Base-by-base conservation (phyloP, 2,888 invertebrate genomes). In the Adela reaumurella region DNA sequence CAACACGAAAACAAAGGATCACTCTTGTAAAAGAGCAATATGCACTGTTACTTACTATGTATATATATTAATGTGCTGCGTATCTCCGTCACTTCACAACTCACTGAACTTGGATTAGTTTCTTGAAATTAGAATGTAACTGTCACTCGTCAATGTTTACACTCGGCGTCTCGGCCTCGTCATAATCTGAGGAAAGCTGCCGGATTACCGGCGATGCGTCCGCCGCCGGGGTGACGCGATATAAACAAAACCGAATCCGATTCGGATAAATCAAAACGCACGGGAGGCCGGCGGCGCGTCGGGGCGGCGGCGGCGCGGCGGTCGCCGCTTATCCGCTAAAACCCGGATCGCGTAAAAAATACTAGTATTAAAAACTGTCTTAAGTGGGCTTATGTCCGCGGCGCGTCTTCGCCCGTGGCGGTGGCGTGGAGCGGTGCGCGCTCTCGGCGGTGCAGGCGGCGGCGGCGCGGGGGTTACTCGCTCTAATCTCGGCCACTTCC, bases 401-500 rank as follows among this genome's bases (percentile, higher is more conserved):
- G 74, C 80, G 78, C 77, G 81, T 76, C 77, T 81, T 81, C 82
- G 82, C 81, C 83, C 83, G 83, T 81, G 81, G 24, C 24, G 24
- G 24, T 8, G 24, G 24, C 24, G 24, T 8, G 24, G 24, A 4
- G 4, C 24, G 24, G 5, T 24, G 24, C 24, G 4, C 43, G 63
- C 65, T 65, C 69, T 68, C 70, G 64, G 67, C 65, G 70, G 69
- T 70, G 50, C 50, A 50, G 47, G 69, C 64, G 46, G 52, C 51
- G 49, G 46, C 51, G 45, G 48, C 52, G 54, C 54, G 35, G 50
- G 51, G 51, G 53, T 53, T 48, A 54, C 66, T 69, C 69, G 70
- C 83, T 83, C 83, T 85, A 85, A 85, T 85, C 85, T 85, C 83
- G 84, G 82, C 84, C 85, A 85, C 85, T 85, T 84, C 84, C 85